Conservation (phyloP, 2,797 vertebrate species). For the Coilia nasus region DNA sequence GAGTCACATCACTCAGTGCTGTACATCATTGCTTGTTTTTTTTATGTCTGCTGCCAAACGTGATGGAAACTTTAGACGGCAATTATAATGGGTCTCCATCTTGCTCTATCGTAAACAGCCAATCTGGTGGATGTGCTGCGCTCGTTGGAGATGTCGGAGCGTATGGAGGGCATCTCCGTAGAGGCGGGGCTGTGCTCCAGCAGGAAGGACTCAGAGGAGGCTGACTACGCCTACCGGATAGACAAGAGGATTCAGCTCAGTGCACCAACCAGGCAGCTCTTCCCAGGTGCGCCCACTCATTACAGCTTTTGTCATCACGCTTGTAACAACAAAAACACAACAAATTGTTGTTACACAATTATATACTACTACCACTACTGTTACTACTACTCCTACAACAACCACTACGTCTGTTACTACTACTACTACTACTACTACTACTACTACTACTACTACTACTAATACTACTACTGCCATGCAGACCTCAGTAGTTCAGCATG, state of each 20-base stretch:
- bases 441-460: no score
- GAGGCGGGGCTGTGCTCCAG: slow-evolving; percentile 82
- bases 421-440: no score
- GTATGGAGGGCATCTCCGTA: slow-evolving; percentile 77
- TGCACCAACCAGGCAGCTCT: slow-evolving; percentile 81
- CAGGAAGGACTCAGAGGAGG: slow-evolving; percentile 70
- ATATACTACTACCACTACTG: no score
- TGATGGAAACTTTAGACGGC: neutral
- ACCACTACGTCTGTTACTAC: no score
- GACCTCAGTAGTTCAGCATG: no score
- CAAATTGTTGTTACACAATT: no score
- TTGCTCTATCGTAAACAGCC: slow-evolving; percentile 58
- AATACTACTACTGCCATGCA: no score
- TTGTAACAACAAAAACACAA: neutral
- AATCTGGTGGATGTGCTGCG: slow-evolving; percentile 79
- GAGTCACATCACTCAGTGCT: neutral
- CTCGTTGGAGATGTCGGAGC: slow-evolving; percentile 75
- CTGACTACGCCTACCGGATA: slow-evolving; percentile 82
- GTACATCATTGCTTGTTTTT: neutral
- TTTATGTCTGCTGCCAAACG: neutral
- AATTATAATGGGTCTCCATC: slow-evolving; percentile 17
- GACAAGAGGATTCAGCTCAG: slow-evolving; percentile 80
- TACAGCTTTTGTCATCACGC: neutral
- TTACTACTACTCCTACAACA: no score
- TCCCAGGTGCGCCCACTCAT: slow-evolving; percentile 75